Conservation (phyloP, 2,888 invertebrate genomes). For the Folsomia candida region DNA sequence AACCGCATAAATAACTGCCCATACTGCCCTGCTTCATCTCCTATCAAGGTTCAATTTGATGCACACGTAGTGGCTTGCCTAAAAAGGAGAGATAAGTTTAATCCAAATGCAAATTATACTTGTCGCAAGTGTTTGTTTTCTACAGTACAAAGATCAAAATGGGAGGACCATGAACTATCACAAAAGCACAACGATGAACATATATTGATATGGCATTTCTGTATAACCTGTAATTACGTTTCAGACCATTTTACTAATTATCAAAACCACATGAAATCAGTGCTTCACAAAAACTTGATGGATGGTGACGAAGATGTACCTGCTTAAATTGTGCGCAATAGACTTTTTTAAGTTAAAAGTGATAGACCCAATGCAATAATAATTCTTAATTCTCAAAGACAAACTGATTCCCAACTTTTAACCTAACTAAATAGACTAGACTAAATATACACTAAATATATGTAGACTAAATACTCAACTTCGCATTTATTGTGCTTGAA, state of each 20-base stretch:
- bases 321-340: no score
- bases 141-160: neutral
- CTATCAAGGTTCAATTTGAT: neutral
- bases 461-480: neutral
- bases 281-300: no score
- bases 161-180: neutral
- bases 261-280: no score
- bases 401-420: no score
- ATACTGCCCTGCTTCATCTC: neutral
- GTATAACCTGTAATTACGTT: neutral
- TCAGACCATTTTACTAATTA: no score
- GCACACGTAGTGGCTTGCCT: neutral
- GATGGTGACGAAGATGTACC: no score
- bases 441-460: no score
- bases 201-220: neutral
- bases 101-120: neutral
- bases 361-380: no score
- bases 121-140: neutral
- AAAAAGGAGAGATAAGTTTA: neutral
- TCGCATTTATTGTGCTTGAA: constrained; percentile 4
- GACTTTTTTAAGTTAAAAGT: no score
- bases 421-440: no score
- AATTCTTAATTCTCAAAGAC: no score
- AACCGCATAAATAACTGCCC: neutral
- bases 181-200: neutral